A percentile compares a stretch with the other conserved stretches of the same genome.
Conservation (phyloP, 2,888 invertebrate genomes). For the Baccha elongata region DNA sequence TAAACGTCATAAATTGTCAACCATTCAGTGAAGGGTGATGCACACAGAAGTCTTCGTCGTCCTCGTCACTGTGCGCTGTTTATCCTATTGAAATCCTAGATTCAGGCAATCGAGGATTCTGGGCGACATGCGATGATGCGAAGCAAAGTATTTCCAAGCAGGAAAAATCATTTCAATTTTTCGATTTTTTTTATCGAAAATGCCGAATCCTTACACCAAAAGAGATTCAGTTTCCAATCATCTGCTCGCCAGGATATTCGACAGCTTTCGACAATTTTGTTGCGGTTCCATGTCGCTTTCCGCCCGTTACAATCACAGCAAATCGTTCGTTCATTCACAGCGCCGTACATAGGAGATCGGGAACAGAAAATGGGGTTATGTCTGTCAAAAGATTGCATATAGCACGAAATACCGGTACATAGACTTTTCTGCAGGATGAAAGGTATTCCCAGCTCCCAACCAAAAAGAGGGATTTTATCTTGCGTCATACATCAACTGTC, state of each 20-base stretch:
- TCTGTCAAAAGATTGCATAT: slow-evolving; percentile 64
- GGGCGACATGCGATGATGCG: background rate
- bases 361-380: slow-evolving; percentile 64
- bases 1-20: slow-evolving; percentile 63
- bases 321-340: slow-evolving; percentile 63
- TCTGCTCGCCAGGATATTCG: background rate
- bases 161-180: slow-evolving; percentile 49
- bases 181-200: too few relatives aligned
- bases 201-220: slow-evolving; percentile 16
- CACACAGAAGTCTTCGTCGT: slow-evolving; percentile 43
- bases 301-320: slow-evolving; percentile 51
- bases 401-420: slow-evolving; percentile 51
- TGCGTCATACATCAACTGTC: slow-evolving; percentile 33
- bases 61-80: too few relatives aligned
- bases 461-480: slow-evolving; percentile 47
- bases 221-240: background rate
- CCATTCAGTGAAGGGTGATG: slow-evolving; percentile 36
- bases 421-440: slow-evolving; percentile 45
- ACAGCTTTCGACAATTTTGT: slow-evolving; percentile 61
- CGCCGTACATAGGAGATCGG: slow-evolving; percentile 1
- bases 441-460: slow-evolving; percentile 32
- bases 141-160: background rate
- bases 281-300: slow-evolving; percentile 25
- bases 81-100: slow-evolving; percentile 46
- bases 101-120: slow-evolving; percentile 36